These are phyloP conservation scores for Plebejus melissa DNA, from an alignment of 2,888 invertebrate genomes.

Conservation along the genomic window DNA sequence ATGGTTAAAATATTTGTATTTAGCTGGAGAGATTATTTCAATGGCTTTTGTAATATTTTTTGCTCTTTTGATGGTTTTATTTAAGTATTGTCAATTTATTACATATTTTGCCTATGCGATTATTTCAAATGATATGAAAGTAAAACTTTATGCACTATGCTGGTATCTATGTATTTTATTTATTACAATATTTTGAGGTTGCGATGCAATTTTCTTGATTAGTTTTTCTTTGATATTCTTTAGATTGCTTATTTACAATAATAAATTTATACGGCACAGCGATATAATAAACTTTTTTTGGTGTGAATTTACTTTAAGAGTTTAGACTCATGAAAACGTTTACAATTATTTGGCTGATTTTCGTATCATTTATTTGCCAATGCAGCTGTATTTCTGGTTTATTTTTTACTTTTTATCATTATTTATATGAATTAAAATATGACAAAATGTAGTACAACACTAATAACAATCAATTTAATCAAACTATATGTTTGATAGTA, in stretches of 20 bases:
- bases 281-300: not conserved
- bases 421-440: not conserved
- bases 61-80: not conserved
- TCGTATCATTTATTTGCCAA: not conserved
- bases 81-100: not conserved
- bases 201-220: not conserved
- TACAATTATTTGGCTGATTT: no score
- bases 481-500: no score
- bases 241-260: not conserved
- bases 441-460: no score
- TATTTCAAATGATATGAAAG: not conserved
- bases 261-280: not conserved
- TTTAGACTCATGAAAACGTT: no score
- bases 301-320: no score
- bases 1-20: no score
- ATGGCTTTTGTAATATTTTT: not conserved
- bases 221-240: no score
- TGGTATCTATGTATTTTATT: not conserved
- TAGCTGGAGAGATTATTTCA: not conserved
- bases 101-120: not conserved
- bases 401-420: not conserved
- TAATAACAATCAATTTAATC: no score
- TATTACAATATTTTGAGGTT: not conserved
- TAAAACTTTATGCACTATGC: not conserved
- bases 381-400: not conserved